These are phyloP conservation scores for Chaetogeoica ovagalla DNA, from an alignment of 2,888 invertebrate species.

Conservation along the genomic window DNA sequence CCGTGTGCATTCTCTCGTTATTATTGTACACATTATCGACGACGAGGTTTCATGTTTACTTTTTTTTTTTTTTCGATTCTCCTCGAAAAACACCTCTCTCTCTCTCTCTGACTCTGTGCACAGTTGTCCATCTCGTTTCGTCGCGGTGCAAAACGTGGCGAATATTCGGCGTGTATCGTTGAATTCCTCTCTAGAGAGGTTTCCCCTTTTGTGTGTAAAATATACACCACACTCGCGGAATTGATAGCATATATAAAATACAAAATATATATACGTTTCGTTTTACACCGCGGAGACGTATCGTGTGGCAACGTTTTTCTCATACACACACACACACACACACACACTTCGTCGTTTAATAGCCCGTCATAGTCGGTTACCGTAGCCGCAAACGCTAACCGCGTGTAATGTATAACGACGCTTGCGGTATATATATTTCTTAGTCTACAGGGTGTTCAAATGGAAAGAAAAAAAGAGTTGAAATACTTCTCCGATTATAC, in stretches of 20 bases:
- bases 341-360: background rate
- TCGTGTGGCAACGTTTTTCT: background rate
- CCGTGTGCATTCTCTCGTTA: constrained; percentile 1
- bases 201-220: background rate
- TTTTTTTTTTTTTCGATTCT: background rate
- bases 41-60: background rate
- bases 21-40: background rate
- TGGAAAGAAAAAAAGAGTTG: too few relatives aligned
- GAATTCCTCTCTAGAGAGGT: background rate
- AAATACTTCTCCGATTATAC: too few relatives aligned
- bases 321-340: background rate
- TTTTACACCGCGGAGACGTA: background rate
- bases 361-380: background rate
- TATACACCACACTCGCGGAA: background rate
- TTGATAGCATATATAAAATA: background rate
- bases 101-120: background rate
- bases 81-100: background rate
- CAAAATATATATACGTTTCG: background rate
- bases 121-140: background rate
- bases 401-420: too few relatives aligned
- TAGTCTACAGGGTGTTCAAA: too few relatives aligned
- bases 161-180: background rate
- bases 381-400: too few relatives aligned
- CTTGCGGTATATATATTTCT: too few relatives aligned
- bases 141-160: background rate